Conservation (phyloP, 2,888 invertebrate genomes). For the Ellobium chinense region DNA sequence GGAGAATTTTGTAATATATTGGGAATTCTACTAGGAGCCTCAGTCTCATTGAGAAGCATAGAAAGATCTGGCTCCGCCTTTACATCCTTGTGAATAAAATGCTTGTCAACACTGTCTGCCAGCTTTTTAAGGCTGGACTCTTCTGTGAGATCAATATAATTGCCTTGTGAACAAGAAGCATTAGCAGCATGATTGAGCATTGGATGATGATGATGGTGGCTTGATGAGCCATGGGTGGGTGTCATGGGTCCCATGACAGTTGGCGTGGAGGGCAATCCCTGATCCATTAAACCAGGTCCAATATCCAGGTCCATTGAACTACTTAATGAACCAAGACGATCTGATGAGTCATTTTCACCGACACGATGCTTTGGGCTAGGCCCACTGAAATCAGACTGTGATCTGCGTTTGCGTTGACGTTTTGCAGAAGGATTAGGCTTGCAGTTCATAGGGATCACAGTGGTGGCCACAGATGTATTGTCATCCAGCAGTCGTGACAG, state of each 20-base stretch:
- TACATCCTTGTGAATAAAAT: constrained; percentile 60
- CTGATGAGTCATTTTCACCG: constrained; percentile 59
- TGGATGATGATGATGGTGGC: constrained; percentile 31
- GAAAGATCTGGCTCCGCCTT: constrained; percentile 57
- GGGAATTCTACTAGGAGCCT: constrained; percentile 40
- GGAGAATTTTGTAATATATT: constrained; percentile 49
- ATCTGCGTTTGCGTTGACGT: constrained; percentile 68
- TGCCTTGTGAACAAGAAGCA: constrained; percentile 49
- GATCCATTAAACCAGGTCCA: neutral
- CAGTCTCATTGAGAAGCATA: constrained; percentile 47
- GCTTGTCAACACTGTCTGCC: constrained; percentile 64
- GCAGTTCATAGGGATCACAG: constrained; percentile 43
- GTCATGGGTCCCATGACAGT: constrained; percentile 18
- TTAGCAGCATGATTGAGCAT: constrained; percentile 35
- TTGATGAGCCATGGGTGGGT: constrained; percentile 10
- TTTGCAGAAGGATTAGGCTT: constrained; percentile 42
- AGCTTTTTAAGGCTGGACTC: constrained; percentile 68
- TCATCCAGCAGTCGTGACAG: constrained; percentile 74
- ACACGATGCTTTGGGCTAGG: constrained; percentile 77
- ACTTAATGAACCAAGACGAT: constrained; percentile 51
- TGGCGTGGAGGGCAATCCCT: constrained; percentile 13
- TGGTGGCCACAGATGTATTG: constrained; percentile 55
- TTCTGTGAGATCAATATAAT: constrained; percentile 70
- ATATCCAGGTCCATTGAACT: constrained; percentile 52
- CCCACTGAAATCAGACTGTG: constrained; percentile 67